Evolutionary conservation across 1,140 invertebrate genomes (phyloP), one percentile per base, ranked within the genome.

Genomic region (Bombus huntii): DNA sequence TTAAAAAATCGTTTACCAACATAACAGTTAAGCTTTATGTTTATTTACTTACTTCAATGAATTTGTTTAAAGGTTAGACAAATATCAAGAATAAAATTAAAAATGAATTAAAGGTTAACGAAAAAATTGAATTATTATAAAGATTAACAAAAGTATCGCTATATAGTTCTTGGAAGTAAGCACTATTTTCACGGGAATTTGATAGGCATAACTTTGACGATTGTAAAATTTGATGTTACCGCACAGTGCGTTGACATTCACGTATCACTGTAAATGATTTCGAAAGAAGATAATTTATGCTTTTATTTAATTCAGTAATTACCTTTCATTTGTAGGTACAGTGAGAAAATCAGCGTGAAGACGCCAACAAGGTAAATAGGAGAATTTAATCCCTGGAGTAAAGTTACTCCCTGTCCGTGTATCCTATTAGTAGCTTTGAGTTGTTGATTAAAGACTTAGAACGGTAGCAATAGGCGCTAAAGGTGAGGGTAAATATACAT

Each of bases 391-490:
- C 31, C 22, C 1, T 18, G 22, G 15, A 39, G 62, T 28, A 73
- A 37, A 53, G 47, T 74, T 57, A 87, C 70, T 59, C 62, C 37
- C 53, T 62, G n/a, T 73, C n/a, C 25, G 57, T 47, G 66, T 18
- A 65, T 44, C 53, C 82, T 83, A 89, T 89, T 89, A 87, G 80
- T 22, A 76, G 59, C 22, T 79, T 57, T 31, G 62, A 82, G 68
- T n/a, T 68, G 82, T 79, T 89, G 75, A 89, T 88, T 87, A 88
- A 88, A 89, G 82, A 73, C 70, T 31, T 34, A n/a, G 73, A 73
- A 81, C 66, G 70, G 65, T 28, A 39, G 73, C 77, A 79, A 57
- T 44, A 73, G 34, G 18, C 75, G 75, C 76, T 76, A 80, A 90
- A 90, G 71, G 47, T 77, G 34, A 25, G 42, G n/a, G 42, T 59